phyloP scores from a whole-genome alignment of 2,113 vertebrate genomes.

The Petrocephalus microphthalmus region DNA sequence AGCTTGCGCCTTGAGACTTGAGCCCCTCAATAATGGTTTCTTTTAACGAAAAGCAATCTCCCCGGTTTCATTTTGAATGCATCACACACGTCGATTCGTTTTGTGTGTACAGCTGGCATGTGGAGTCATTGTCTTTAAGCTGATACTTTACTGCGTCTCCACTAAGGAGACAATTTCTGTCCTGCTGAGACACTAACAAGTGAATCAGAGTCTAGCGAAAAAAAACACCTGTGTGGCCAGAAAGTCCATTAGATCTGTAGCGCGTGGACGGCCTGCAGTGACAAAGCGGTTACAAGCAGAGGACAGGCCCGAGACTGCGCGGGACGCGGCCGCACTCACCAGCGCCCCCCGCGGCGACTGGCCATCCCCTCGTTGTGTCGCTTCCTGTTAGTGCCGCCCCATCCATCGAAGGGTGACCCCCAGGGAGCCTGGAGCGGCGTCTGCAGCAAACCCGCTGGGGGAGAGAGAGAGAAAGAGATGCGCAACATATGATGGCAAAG shows the following conservation, averaged over 20 bases:
- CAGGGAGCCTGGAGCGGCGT: constrained; percentile 39
- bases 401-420: constrained; percentile 33
- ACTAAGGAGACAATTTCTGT: background rate
- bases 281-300: background rate
- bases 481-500: background rate
- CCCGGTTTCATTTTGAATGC: background rate
- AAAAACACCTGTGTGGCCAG: background rate
- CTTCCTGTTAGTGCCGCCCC: constrained; percentile 37
- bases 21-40: background rate
- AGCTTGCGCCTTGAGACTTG: background rate
- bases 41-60: background rate
- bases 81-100: background rate
- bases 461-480: background rate
- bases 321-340: constrained; percentile 28
- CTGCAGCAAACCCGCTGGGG: constrained; percentile 42
- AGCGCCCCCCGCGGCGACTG: constrained; percentile 36
- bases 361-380: constrained; percentile 36
- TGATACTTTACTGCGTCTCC: background rate
- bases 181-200: background rate
- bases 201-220: background rate
- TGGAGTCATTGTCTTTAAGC: background rate
- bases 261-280: background rate
- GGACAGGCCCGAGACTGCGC: background rate
- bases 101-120: background rate
- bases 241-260: background rate